Evolutionary conservation across 2,888 invertebrate genomes (phyloP).

Genomic region (Drosophila mimica): DNA sequence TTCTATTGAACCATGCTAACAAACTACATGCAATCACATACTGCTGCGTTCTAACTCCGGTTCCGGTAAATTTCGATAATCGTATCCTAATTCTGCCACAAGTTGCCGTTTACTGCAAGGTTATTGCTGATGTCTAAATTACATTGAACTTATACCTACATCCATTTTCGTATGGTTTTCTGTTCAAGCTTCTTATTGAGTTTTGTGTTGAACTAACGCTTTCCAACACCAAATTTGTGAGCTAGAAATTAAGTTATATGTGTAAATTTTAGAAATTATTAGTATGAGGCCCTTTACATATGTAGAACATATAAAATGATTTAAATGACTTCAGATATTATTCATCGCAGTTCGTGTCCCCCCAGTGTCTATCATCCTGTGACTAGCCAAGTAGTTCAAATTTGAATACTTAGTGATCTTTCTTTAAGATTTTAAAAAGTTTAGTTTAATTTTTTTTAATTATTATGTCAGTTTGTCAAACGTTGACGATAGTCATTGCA

Average conservation of each 20-base stretch:
- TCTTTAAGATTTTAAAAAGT: not conserved
- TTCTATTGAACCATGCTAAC: conserved; percentile 43
- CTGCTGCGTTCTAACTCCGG: not conserved
- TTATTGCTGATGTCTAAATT: conserved; percentile 14
- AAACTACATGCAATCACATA: conserved; percentile 15
- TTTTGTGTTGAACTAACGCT: not conserved
- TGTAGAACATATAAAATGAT: not conserved
- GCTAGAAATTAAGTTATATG: not conserved
- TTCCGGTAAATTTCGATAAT: conserved; percentile 4
- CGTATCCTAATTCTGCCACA: conserved; percentile 2
- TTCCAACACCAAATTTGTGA: not conserved
- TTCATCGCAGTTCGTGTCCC: not conserved
- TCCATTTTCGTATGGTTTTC: not conserved
- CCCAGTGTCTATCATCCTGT: not conserved
- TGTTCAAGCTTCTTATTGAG: not conserved
- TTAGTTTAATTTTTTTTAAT: not conserved
- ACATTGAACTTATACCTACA: conserved; percentile 1
- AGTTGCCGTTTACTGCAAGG: conserved; percentile 28
- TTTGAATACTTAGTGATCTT: not conserved
- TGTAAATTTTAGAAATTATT: not conserved
- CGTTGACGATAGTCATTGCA: not conserved
- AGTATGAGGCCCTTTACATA: not conserved
- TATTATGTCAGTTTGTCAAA: not conserved
- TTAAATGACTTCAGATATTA: not conserved
- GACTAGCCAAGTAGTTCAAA: not conserved